A percentile compares a stretch with the other conserved stretches of the same genome.
Conservation (phyloP, 2,888 invertebrate species). For the Callimorpha dominula region DNA sequence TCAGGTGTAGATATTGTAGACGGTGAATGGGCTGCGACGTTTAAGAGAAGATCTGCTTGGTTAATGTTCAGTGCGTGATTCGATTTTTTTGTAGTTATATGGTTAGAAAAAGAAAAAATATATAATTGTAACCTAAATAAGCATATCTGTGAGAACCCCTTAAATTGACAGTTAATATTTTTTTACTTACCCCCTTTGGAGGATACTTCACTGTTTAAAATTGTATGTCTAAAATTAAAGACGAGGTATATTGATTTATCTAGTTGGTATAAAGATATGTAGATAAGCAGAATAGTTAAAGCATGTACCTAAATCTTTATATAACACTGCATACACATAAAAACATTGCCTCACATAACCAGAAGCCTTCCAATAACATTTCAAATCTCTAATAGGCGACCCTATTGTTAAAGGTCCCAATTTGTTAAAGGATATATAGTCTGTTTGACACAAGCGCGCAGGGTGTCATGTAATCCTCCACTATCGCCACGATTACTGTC, state of each 20-base stretch:
- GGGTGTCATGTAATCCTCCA: neutral
- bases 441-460: neutral
- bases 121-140: neutral
- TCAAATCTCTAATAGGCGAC: neutral
- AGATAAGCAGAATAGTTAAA: no score
- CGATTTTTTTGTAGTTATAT: neutral
- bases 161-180: no score
- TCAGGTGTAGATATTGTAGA: constrained; percentile 18
- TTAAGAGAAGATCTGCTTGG: neutral
- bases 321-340: no score
- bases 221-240: neutral
- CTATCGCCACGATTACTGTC: neutral
- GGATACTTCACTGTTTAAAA: neutral
- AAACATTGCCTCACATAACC: no score
- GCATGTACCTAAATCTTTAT: no score
- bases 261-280: no score
- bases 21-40: neutral
- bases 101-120: neutral
- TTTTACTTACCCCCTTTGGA: neutral
- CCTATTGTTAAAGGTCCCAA: neutral
- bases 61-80: neutral
- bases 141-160: neutral
- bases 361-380: neutral
- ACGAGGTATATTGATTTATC: neutral
- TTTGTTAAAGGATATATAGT: neutral